Base-by-base conservation (phyloP, 2,113 vertebrate species). In the Accipiter cooperii region DNA sequence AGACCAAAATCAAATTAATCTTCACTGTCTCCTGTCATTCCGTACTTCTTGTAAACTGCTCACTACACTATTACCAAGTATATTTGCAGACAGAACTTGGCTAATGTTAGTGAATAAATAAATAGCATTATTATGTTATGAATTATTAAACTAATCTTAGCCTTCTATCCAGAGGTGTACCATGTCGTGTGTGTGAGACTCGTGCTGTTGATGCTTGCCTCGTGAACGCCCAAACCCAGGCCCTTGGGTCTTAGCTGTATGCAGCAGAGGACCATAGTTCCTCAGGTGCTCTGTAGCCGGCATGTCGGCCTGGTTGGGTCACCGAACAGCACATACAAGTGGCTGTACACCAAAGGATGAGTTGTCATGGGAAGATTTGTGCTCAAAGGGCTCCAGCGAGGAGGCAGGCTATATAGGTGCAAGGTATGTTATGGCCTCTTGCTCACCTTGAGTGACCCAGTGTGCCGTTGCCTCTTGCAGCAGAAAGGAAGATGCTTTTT, bases 401-500 rank as follows among this genome's bases (percentile, higher is more conserved):
- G 87, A 55, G 55, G 25, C 60, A 78, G 18, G 55, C 33, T 75
- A 24, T 29, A 13, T n/a, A 58, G 44, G 24, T 74, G 34, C 49
- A 26, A 66, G 33, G 42, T 55, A 15, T 33, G 52, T 89, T 76
- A 24, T 38, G 31, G 82, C 40, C 31, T 90, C 31, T 90, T 65
- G 40, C 49, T 94, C 57, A 76, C 70, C 66, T 83, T 38, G 49
- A 29, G 58, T 80, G 58, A 94, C 70, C 64, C 33, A 17, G 28
- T 69, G 33, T 8, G 7, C 58, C 63, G 21, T 84, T 81, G 51
- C 79, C n/a, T 93, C 47, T 68, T 1, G 1, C 54, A 83, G 78
- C 58, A 93, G 63, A 95, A 90, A 86, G 66, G 57, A 93, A 94
- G 68, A 88, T 79, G 71, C 71, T 65, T 84, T 91, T 96, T 90